These are phyloP conservation scores for Synchiropus splendidus DNA, from an alignment of 2,113 vertebrate genomes.

Conservation along the genomic window DNA sequence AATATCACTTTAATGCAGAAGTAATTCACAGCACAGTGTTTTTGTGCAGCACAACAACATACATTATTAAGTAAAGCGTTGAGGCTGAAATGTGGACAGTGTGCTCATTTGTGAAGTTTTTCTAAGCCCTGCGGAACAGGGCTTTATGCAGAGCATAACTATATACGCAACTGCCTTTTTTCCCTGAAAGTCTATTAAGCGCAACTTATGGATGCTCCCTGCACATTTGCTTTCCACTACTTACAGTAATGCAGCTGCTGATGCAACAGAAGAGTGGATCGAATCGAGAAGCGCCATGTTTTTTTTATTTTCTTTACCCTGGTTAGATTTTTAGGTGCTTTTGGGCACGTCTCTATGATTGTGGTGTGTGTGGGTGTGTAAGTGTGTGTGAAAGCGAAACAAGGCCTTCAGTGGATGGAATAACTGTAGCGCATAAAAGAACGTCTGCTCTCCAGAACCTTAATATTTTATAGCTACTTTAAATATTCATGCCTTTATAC, in stretches of 20 bases:
- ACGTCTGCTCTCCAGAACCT: conserved; percentile 55
- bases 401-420: conserved; percentile 27
- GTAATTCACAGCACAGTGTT: too few relatives aligned
- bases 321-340: conserved; percentile 28
- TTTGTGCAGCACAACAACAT: too few relatives aligned
- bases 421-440: conserved; percentile 52
- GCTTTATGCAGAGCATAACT: too few relatives aligned
- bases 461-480: conserved; percentile 67
- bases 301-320: conserved; percentile 28
- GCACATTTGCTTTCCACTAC: conserved; percentile 16
- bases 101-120: too few relatives aligned
- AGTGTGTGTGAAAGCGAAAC: conserved; percentile 3
- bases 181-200: neutral
- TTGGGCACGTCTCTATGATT: conserved; percentile 12
- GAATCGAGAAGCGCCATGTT: conserved; percentile 25
- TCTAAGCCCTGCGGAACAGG: neutral
- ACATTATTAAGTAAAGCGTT: too few relatives aligned
- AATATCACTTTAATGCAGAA: too few relatives aligned
- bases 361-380: conserved; percentile 2
- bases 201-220: conserved; percentile 35
- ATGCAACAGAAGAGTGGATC: conserved; percentile 33
- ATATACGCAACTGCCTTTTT: too few relatives aligned
- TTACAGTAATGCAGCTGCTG: conserved; percentile 44
- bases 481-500: conserved; percentile 68
- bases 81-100: too few relatives aligned